Evolutionary conservation across 1,140 invertebrate species (phyloP).

Genomic region (Scaptodrosophila lebanonensis): DNA sequence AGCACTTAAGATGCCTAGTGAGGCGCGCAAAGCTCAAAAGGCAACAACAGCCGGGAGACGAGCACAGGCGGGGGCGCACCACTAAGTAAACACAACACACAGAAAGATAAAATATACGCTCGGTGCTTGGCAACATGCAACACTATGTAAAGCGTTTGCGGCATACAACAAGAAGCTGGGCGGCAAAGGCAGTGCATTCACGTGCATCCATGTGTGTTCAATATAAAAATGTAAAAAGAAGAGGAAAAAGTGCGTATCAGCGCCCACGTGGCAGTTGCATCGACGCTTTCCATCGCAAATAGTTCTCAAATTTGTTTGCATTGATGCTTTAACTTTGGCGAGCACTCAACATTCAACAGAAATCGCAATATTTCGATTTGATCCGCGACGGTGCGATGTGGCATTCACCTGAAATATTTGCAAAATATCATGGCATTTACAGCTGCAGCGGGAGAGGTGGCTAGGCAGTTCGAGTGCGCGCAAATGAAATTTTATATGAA

Average conservation of each 20-base stretch:
- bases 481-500: slow-evolving; percentile 44
- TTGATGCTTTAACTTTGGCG: slow-evolving; percentile 16
- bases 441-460: slow-evolving; percentile 28
- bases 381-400: slow-evolving; percentile 28
- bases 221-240: no score
- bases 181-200: slow-evolving; percentile 49
- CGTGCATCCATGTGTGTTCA: slow-evolving; percentile 54
- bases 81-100: slow-evolving; percentile 3
- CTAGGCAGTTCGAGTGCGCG: neutral
- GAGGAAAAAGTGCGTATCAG: slow-evolving; percentile 37
- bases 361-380: no score
- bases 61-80: neutral
- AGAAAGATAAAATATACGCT: slow-evolving; percentile 23
- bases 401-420: slow-evolving; percentile 26
- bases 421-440: slow-evolving; percentile 24
- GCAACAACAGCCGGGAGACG: slow-evolving; percentile 9
- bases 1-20: slow-evolving; percentile 44
- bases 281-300: neutral
- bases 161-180: slow-evolving; percentile 33
- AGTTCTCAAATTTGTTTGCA: slow-evolving; percentile 45
- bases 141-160: slow-evolving; percentile 44
- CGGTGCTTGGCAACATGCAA: slow-evolving; percentile 1
- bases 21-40: slow-evolving; percentile 20
- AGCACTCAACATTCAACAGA: slow-evolving; percentile 26
- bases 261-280: slow-evolving; percentile 6